These are phyloP conservation scores for Selenia dentaria DNA, from an alignment of 2,888 invertebrate genomes.

Conservation along the genomic window DNA sequence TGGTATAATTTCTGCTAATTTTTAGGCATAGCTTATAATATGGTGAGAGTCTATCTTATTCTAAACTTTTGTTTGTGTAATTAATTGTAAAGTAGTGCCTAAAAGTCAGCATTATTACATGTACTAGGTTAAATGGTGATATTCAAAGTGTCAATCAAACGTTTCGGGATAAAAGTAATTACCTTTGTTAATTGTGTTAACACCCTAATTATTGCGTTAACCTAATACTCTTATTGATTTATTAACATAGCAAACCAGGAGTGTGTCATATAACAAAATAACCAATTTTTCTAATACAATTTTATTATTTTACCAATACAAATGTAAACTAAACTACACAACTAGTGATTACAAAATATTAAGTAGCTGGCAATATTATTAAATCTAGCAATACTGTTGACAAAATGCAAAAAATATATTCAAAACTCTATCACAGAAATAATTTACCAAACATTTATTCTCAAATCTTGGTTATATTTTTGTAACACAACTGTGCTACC, in stretches of 20 bases:
- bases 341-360: constrained; percentile 45
- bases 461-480: constrained; percentile 35
- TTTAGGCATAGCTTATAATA: constrained; percentile 22
- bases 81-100: constrained; percentile 17
- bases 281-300: constrained; percentile 51
- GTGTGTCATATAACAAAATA: constrained; percentile 66
- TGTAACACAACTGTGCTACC: constrained; percentile 47
- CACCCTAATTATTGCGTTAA: constrained; percentile 58
- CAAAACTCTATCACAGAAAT: constrained; percentile 67
- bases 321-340: constrained; percentile 58
- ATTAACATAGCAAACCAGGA: constrained; percentile 29
- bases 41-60: not conserved
- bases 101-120: constrained; percentile 34
- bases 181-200: constrained; percentile 64
- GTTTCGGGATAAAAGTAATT: constrained; percentile 47
- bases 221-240: constrained; percentile 45
- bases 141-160: constrained; percentile 82
- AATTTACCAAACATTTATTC: constrained; percentile 40
- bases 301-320: constrained; percentile 55
- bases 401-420: constrained; percentile 43
- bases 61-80: not conserved
- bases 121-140: constrained; percentile 45
- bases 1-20: constrained; percentile 25
- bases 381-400: constrained; percentile 60
- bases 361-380: constrained; percentile 63